Evolutionary conservation across 2,797 vertebrate genomes (phyloP).

Genomic region (Xerus rutilus): DNA sequence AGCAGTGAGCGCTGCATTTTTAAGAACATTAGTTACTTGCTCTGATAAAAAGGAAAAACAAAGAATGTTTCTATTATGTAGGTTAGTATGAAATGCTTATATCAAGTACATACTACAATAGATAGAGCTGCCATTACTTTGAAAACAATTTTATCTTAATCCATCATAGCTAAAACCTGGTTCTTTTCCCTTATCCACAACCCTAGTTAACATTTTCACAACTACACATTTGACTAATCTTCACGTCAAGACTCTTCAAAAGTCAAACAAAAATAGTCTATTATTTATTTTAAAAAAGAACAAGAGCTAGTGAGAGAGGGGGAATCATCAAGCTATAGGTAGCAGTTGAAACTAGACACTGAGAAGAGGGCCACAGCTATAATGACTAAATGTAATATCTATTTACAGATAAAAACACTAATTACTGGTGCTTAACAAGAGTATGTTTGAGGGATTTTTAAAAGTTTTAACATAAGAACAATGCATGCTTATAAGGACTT

Average conservation of each 20-base stretch:
- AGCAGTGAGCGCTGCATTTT: slow-evolving; percentile 86
- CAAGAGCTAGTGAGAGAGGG: neutral
- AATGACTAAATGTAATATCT: neutral
- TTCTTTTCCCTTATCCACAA: slow-evolving; percentile 41
- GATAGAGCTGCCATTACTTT: slow-evolving; percentile 73
- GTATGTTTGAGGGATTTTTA: neutral
- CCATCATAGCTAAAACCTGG: slow-evolving; percentile 71
- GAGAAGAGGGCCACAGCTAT: neutral
- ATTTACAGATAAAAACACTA: slow-evolving; percentile 6
- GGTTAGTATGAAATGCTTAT: slow-evolving; percentile 69
- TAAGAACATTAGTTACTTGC: slow-evolving; percentile 85
- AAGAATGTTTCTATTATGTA: slow-evolving; percentile 80
- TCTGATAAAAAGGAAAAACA: slow-evolving; percentile 79
- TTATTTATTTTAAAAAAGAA: neutral
- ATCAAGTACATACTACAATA: slow-evolving; percentile 71
- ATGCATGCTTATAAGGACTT: neutral
- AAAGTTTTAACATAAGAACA: neutral
- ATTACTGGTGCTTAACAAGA: neutral
- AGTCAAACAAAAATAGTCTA: neutral
- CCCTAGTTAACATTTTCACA: neutral
- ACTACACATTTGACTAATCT: slow-evolving; percentile 14
- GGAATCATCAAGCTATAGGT: neutral
- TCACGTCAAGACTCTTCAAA: slow-evolving; percentile 16
- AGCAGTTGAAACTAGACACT: neutral
- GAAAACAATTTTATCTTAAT: slow-evolving; percentile 68